Base-by-base conservation (phyloP, 2,113 vertebrate species). In the Chloebia gouldiae region DNA sequence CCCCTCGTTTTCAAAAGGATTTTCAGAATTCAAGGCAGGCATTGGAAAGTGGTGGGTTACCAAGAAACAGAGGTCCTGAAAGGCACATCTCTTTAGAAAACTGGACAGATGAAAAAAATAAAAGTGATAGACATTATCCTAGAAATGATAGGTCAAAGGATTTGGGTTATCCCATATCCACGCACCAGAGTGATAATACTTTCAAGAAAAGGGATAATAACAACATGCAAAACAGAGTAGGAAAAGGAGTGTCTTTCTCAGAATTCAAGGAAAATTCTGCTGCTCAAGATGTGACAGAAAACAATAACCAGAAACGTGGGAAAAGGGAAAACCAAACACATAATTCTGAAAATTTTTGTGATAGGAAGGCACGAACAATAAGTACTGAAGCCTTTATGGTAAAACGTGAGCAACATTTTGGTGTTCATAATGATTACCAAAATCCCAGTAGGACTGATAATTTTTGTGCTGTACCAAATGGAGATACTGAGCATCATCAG, bases 1-100 rank as follows among this genome's bases (percentile, higher is more conserved):
- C 99, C 5, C 99, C 99, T 92, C 99, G 99, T 84, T 99, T 99
- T 96, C 98, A 99, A 97, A 98, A 96, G 94, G 99, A 99, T 81
- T 95, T 95, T 47, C 99, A 99, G 64, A 98, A 98, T 93, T 98
- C 98, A 49, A 99, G 98, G 86, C 98, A 98, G 50, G 81, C 96
- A 92, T 98, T 98, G 76, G 98, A 99, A 89, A 87, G 97, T 35
- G 85, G 93, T 40, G 97, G 97, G 28, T 97, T 98, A 61, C 88
- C 94, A 81, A 98, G 98, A 94, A 98, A 97, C 97, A 98, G 97
- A 98, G 98, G 97, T 90, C 91, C 97, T 80, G 98, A 98, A 94
- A 98, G 95, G 85, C 96, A 96, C 18, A 96, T 72, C 93, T 95
- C 98, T 96, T 95, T 95, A 77, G 98, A 99, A 23, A 97, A 97